phyloP scores from a whole-genome alignment of 2,888 invertebrate species.

The Drosophila falleni region DNA sequence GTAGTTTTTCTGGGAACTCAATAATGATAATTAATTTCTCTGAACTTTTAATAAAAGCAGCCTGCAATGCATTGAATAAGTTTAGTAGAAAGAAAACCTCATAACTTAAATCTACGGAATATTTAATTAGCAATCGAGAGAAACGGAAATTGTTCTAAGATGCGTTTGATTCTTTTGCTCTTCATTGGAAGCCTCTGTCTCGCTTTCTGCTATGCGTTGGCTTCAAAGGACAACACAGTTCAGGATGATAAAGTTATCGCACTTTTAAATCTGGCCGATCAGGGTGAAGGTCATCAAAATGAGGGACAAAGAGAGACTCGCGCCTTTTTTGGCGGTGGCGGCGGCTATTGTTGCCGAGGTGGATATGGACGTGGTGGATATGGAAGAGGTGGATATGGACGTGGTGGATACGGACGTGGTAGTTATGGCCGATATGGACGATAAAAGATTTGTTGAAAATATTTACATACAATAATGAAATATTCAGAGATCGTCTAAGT shows the following conservation, averaged over 20 bases:
- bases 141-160: conserved; percentile 26
- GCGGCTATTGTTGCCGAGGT: conserved; percentile 33
- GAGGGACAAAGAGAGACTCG: conserved; percentile 42
- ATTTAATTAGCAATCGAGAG: not conserved
- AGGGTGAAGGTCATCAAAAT: conserved; percentile 44
- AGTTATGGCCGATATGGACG: conserved; percentile 4
- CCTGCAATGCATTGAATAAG: conserved; percentile 1
- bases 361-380: conserved; percentile 26
- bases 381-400: conserved; percentile 31
- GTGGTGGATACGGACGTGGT: conserved; percentile 30
- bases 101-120: conserved; percentile 1
- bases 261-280: conserved; percentile 41
- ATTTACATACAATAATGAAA: too few relatives aligned
- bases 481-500: too few relatives aligned
- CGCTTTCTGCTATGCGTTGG: conserved; percentile 31
- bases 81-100: conserved; percentile 47
- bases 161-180: conserved; percentile 55
- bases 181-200: conserved; percentile 46
- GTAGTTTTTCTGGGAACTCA: conserved; percentile 8
- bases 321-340: conserved; percentile 30
- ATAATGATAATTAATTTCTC: conserved; percentile 6
- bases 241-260: not conserved
- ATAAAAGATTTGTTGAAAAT: not conserved
- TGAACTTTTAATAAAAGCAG: conserved; percentile 51
- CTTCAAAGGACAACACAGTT: conserved; percentile 16